Base-by-base conservation (phyloP, 2,888 invertebrate genomes). In the Portevinia maculata region DNA sequence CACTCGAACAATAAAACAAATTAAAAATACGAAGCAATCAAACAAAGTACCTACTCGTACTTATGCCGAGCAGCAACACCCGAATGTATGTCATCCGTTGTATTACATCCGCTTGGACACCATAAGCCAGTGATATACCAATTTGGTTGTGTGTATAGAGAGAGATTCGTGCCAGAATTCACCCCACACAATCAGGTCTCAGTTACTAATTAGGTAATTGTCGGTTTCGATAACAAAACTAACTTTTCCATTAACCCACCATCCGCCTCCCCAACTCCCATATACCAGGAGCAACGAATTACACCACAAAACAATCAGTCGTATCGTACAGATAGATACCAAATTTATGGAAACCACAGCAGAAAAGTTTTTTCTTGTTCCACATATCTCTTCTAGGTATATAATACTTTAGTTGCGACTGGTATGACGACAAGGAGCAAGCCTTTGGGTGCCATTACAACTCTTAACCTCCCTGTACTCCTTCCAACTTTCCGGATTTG, bases 181-280 rank as follows among this genome's bases (percentile, higher is more conserved):
- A 7, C 2, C 30, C 1, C 19, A 34, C 41, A 39, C 9, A 34
- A 30, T 48, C 39, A 15, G 39, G 48, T 59, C 48, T 60, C 19
- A 60, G 64, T 37, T 30, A 76, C 65, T 83, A 83, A 83, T 83
- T 76, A 83, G 75, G 67, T 83, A 76, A 83, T 83, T 83, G 83
- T 71, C 83, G 76, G 83, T 83, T 83, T 76, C 83, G 83, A 71
- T 76, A 71, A 71, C 76, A 71, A 60, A 76, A 53, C 76, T 60
- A 75, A 75, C 67, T 75, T 76, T 76, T 71, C 65, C 64, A 65
- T 74, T 65, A 65, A 21, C 21, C 57, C 41, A 24, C 8, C n/a
- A 9, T 8, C 9, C 11, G 3, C 1, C n/a, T n/a, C 30, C 3
- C 19, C 5, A 0, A 3, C 6, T 0, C n/a, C 8, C 30, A 9